phyloP scores from a whole-genome alignment of 2,888 invertebrate species.

The Ochropleura plecta region DNA sequence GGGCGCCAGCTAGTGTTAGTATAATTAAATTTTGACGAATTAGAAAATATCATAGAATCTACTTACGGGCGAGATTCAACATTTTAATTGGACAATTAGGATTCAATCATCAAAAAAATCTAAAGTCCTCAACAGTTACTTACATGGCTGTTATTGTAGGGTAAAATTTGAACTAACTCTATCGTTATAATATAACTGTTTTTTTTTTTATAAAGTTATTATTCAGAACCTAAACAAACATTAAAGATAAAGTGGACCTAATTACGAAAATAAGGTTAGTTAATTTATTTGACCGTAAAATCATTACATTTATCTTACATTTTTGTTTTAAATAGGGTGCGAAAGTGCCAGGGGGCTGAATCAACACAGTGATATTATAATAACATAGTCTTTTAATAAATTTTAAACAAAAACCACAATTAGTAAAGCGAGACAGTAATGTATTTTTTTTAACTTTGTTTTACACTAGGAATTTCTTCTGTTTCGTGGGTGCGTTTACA shows the following conservation, averaged over 20 bases:
- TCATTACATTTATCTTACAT: neutral
- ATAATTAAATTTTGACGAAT: neutral
- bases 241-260: constrained; percentile 24
- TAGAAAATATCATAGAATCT: neutral
- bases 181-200: too few relatives aligned
- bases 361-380: neutral
- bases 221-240: constrained; percentile 52
- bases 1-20: too few relatives aligned
- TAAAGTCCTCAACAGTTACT: constrained; percentile 42
- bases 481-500: too few relatives aligned
- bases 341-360: neutral
- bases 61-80: constrained; percentile 10
- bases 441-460: too few relatives aligned
- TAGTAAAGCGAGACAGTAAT: too few relatives aligned
- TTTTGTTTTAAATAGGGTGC: constrained; percentile 28
- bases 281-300: constrained; percentile 23
- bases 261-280: constrained; percentile 46
- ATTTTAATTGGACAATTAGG: constrained; percentile 51
- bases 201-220: neutral
- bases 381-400: neutral
- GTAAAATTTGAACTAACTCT: neutral
- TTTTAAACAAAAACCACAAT: neutral
- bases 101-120: constrained; percentile 59
- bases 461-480: too few relatives aligned
- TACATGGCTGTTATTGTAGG: constrained; percentile 20